phyloP scores from a whole-genome alignment of 2,113 vertebrate genomes.

The Psilopogon haemacephalus region DNA sequence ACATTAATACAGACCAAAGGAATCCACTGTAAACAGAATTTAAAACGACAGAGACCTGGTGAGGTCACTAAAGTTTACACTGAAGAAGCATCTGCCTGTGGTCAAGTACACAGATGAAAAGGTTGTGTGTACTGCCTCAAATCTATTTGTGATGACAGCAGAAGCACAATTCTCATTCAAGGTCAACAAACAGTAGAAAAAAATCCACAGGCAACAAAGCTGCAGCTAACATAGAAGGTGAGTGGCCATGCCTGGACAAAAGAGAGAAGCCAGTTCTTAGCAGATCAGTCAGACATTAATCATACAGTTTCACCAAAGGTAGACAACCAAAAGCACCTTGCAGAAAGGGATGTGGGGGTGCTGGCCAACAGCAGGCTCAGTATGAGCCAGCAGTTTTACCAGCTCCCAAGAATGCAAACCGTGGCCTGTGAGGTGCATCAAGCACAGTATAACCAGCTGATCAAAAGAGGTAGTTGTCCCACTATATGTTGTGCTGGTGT shows the following conservation, averaged over 20 bases:
- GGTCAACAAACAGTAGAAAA: not conserved
- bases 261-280: not conserved
- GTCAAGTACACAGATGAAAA: not conserved
- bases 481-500: not conserved
- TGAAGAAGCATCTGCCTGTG: constrained; percentile 27
- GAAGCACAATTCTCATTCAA: not conserved
- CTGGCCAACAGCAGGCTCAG: not conserved
- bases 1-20: not conserved
- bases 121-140: not conserved
- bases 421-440: no score
- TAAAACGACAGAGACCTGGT: not conserved
- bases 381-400: not conserved
- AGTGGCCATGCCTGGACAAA: not conserved
- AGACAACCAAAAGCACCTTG: not conserved
- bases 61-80: not conserved
- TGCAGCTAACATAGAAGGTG: not conserved
- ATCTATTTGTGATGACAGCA: constrained; percentile 8
- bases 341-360: not conserved
- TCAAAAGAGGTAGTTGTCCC: not conserved
- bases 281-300: not conserved
- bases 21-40: not conserved
- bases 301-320: not conserved
- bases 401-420: not conserved
- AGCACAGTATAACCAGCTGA: not conserved
- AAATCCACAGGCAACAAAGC: not conserved